phyloP scores from a whole-genome alignment of 2,113 vertebrate genomes.

The Myiagra hebetior region DNA sequence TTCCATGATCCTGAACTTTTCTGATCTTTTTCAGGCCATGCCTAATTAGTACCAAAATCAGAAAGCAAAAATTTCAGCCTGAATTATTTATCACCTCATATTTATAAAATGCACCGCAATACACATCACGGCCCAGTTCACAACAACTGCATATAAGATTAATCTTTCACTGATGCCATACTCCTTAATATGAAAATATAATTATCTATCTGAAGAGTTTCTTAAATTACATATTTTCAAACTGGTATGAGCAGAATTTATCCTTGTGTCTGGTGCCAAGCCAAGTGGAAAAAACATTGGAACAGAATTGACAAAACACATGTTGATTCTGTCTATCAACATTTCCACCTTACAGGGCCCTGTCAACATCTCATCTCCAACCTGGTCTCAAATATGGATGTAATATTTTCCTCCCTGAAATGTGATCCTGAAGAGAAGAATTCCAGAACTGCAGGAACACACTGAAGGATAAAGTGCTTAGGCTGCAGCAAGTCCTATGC shows the following conservation, averaged over 20 bases:
- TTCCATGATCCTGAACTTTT: constrained; percentile 32
- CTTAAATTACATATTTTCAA: constrained; percentile 34
- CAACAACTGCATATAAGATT: constrained; percentile 36
- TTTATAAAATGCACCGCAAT: constrained; percentile 28
- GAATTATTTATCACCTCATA: constrained; percentile 53
- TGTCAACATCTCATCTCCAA: not conserved
- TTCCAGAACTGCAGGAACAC: not conserved
- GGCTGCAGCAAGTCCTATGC: not conserved
- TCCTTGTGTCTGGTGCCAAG: not conserved
- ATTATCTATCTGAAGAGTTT: constrained; percentile 33
- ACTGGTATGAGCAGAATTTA: not conserved
- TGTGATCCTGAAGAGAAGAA: not conserved
- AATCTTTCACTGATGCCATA: not conserved
- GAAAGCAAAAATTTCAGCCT: constrained; percentile 13
- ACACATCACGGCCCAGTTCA: constrained; percentile 21
- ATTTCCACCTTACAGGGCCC: not conserved
- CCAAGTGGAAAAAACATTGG: not conserved
- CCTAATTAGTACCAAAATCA: constrained; percentile 53
- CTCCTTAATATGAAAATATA: constrained; percentile 24
- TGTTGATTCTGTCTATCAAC: not conserved
- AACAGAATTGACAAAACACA: not conserved
- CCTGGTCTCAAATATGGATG: not conserved
- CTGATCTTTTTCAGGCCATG: constrained; percentile 62
- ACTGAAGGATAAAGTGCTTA: not conserved
- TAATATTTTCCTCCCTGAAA: not conserved